Conservation (phyloP, 2,888 invertebrate genomes). For the Ormyrus pomaceus region DNA sequence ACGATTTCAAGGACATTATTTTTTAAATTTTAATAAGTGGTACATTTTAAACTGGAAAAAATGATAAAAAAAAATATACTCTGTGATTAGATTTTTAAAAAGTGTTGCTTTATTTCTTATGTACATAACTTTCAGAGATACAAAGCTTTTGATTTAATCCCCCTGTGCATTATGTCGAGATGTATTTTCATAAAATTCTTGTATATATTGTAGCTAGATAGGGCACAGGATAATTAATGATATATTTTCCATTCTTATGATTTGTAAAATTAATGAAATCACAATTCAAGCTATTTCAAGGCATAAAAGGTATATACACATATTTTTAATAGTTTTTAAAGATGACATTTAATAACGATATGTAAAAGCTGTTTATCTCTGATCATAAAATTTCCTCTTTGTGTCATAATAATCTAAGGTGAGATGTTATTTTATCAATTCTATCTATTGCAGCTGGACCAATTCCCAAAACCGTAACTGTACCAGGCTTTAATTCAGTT, state of each 20-base stretch:
- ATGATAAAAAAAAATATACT: constrained; percentile 45
- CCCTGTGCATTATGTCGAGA: too few species aligned
- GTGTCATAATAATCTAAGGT: constrained; percentile 80
- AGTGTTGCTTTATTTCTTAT: constrained; percentile 32
- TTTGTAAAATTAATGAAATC: too few species aligned
- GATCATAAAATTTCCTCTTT: constrained; percentile 6
- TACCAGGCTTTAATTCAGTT: constrained; percentile 83
- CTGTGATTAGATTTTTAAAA: constrained; percentile 53
- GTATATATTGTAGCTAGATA: constrained; percentile 4
- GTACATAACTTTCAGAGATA: constrained; percentile 12
- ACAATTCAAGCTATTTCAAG: too few species aligned
- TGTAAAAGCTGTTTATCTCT: constrained; percentile 27
- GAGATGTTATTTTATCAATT: constrained; percentile 81
- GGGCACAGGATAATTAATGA: background rate
- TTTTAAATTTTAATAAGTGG: constrained; percentile 38
- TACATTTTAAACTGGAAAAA: constrained; percentile 43
- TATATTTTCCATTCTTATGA: background rate
- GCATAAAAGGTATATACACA: background rate
- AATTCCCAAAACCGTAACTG: constrained; percentile 84
- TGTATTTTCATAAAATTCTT: too few species aligned
- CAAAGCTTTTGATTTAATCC: constrained; percentile 37
- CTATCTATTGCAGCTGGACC: constrained; percentile 81
- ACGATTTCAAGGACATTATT: constrained; percentile 38
- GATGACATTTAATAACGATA: background rate
- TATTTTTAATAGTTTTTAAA: constrained; percentile 11